Evolutionary conservation across 2,888 invertebrate genomes (phyloP).

Genomic region (Conomelus anceps): DNA sequence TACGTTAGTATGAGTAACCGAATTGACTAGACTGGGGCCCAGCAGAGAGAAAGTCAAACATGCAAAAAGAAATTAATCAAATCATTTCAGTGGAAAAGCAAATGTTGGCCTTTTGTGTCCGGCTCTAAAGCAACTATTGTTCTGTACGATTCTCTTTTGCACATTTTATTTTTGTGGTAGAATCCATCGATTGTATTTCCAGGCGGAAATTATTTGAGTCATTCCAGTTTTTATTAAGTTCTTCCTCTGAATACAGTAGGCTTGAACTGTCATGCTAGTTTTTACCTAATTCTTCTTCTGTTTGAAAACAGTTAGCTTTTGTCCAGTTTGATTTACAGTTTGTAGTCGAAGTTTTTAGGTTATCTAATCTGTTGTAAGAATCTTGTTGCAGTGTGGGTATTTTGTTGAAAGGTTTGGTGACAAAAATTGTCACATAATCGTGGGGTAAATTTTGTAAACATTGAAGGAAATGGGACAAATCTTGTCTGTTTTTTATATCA

Average conservation of each 20-base stretch:
- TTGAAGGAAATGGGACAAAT: not conserved
- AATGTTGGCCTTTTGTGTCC: not conserved
- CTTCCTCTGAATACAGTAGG: not conserved
- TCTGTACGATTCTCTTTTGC: not conserved
- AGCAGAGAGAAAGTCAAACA: not conserved
- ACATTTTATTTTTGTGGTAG: not conserved
- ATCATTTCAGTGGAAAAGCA: not conserved
- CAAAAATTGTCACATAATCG: not conserved
- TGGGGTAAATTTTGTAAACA: not conserved
- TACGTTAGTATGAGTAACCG: not conserved
- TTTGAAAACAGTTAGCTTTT: not conserved
- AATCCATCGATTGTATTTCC: not conserved
- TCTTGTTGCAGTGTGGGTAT: not conserved
- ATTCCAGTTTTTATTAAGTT: not conserved
- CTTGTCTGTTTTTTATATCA: no score
- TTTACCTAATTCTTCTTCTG: not conserved
- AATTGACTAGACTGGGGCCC: no score
- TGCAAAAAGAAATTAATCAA: not conserved
- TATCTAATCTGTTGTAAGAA: not conserved
- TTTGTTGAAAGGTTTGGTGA: not conserved
- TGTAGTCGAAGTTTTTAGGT: not conserved
- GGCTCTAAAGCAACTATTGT: no score
- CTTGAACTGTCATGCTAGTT: not conserved
- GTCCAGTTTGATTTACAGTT: not conserved
- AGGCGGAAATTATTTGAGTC: not conserved